Conservation (phyloP, 30 jellyfish, hydroid and myxozoan genomes). For the Haliclystus octoradiatus region DNA sequence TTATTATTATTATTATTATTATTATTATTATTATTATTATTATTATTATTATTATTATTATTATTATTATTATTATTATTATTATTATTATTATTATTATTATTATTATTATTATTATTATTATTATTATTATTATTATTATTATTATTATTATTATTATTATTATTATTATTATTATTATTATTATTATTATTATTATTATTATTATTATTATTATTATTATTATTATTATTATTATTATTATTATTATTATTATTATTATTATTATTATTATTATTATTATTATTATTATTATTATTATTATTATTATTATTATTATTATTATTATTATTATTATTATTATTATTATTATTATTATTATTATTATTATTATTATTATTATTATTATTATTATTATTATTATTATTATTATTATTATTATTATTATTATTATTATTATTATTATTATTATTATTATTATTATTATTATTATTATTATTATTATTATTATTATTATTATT, state of each 20-base stretch:
- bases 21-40: constrained; percentile 2
- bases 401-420: too few relatives aligned
- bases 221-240: not conserved
- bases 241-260: not conserved
- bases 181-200: constrained; percentile 1
- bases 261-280: too few relatives aligned
- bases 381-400: too few relatives aligned
- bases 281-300: too few relatives aligned
- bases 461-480: too few relatives aligned
- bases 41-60: constrained; percentile 2
- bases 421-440: too few relatives aligned
- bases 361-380: too few relatives aligned
- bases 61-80: constrained; percentile 1
- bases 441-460: too few relatives aligned
- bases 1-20: constrained; percentile 1
- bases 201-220: constrained; percentile 1
- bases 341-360: too few relatives aligned
- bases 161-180: constrained; percentile 1
- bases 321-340: too few relatives aligned
- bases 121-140: constrained; percentile 1
- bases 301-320: too few relatives aligned
- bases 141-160: constrained; percentile 1
- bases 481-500: too few relatives aligned
- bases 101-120: constrained; percentile 1
- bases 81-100: constrained; percentile 2